phyloP scores from a whole-genome alignment of 2,797 vertebrate species.

The Fistularia commersonii region DNA sequence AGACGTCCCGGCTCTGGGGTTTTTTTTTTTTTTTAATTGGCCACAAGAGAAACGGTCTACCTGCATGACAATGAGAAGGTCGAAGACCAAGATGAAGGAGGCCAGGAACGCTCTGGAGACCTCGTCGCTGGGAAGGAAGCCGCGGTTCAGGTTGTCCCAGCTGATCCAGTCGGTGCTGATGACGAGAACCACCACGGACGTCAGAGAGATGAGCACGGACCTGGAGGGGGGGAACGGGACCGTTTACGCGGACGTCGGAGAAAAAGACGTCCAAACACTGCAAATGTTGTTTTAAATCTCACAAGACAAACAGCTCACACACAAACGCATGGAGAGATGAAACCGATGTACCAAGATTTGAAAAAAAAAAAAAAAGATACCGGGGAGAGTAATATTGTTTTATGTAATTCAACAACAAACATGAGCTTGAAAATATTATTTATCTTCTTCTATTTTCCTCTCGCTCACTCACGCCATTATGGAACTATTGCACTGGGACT shows the following conservation, averaged over 20 bases:
- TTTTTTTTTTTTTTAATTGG: slow-evolving; percentile 62
- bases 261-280: slow-evolving; percentile 1
- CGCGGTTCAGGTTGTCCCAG: slow-evolving; percentile 97
- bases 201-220: slow-evolving; percentile 91
- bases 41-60: slow-evolving; percentile 71
- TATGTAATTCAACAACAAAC: slow-evolving; percentile 52
- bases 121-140: slow-evolving; percentile 96
- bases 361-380: slow-evolving; percentile 12
- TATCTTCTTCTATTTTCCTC: slow-evolving; percentile 4
- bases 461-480: too few relatives aligned
- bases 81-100: slow-evolving; percentile 98
- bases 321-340: slow-evolving; percentile 12
- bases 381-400: slow-evolving; percentile 1
- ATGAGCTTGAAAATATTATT: slow-evolving; percentile 18
- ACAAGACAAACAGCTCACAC: slow-evolving; percentile 23
- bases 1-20: slow-evolving; percentile 32
- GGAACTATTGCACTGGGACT: too few relatives aligned
- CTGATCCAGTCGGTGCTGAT: slow-evolving; percentile 99
- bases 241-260: slow-evolving; percentile 12
- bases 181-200: slow-evolving; percentile 92
- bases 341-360: neutral
- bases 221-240: slow-evolving; percentile 59
- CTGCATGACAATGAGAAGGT: slow-evolving; percentile 99
- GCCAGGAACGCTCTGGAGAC: slow-evolving; percentile 96
- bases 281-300: neutral